phyloP scores from a whole-genome alignment of 2,888 invertebrate species.

The Epirrhoe tristata region DNA sequence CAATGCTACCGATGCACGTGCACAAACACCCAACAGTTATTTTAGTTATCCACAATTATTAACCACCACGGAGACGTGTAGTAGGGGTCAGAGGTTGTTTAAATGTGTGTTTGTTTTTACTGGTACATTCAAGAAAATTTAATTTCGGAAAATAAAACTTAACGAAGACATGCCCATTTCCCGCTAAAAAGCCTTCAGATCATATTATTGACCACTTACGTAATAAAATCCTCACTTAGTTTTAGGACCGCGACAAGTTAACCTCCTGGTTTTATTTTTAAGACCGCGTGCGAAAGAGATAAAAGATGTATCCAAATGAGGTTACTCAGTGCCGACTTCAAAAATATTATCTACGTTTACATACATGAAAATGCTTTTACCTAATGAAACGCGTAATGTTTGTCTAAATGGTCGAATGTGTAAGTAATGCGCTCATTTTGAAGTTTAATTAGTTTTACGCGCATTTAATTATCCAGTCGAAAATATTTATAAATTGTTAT shows the following conservation, averaged over 20 bases:
- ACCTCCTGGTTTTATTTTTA: background rate
- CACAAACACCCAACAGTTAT: no score
- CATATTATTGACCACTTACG: slow-evolving; percentile 11
- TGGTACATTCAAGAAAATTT: no score
- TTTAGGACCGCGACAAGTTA: background rate
- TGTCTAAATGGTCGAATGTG: slow-evolving; percentile 12
- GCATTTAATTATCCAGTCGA: slow-evolving; percentile 14
- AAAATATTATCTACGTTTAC: slow-evolving; percentile 20
- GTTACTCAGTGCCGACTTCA: slow-evolving; percentile 24
- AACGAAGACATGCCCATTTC: no score
- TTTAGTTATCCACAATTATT: no score
- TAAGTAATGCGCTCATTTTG: slow-evolving; percentile 17
- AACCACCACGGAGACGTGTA: no score
- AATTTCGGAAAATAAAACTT: no score
- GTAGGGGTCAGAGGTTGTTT: no score
- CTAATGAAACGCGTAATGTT: slow-evolving; percentile 31
- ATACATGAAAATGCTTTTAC: slow-evolving; percentile 35
- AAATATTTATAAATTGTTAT: slow-evolving; percentile 16
- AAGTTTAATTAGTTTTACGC: slow-evolving; percentile 21
- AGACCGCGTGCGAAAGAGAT: slow-evolving; percentile 10
- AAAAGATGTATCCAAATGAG: slow-evolving; percentile 21
- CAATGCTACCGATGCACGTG: no score
- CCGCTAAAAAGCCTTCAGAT: background rate
- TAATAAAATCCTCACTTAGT: background rate
- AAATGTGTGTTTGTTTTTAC: no score